Percentiles rank a stretch among this genome's conserved stretches.
phyloP scores from a whole-genome alignment of 2,888 invertebrate genomes.

The Xylophagus ater region DNA sequence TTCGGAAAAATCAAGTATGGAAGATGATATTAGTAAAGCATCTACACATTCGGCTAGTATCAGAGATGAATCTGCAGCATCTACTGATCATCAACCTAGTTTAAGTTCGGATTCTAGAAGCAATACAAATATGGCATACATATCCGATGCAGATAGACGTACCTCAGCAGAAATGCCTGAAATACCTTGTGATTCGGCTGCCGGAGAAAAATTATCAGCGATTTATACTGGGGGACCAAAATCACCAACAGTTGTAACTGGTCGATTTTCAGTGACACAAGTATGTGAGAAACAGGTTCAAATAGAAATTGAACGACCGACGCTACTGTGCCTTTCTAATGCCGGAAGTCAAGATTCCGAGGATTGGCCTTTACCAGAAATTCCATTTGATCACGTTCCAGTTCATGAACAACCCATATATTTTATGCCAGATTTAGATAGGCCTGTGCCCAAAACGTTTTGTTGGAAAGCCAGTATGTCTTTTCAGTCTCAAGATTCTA shows the following conservation, averaged over 20 bases:
- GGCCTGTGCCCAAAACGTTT: slow-evolving; percentile 36
- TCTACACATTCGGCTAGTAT: slow-evolving; percentile 74
- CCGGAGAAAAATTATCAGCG: slow-evolving; percentile 44
- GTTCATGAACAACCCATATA: slow-evolving; percentile 32
- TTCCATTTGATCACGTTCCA: slow-evolving; percentile 44
- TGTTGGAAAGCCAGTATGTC: slow-evolving; percentile 37
- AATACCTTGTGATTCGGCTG: slow-evolving; percentile 62
- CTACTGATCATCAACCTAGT: slow-evolving; percentile 76
- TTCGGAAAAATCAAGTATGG: slow-evolving; percentile 75
- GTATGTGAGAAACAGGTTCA: slow-evolving; percentile 29
- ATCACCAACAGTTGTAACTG: slow-evolving; percentile 36
- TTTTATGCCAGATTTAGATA: slow-evolving; percentile 34
- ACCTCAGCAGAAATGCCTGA: slow-evolving; percentile 79
- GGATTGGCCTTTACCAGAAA: slow-evolving; percentile 64
- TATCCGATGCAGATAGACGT: slow-evolving; percentile 66
- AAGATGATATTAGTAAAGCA: slow-evolving; percentile 77
- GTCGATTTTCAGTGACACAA: slow-evolving; percentile 38
- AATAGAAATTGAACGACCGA: slow-evolving; percentile 29
- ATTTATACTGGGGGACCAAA: slow-evolving; percentile 47
- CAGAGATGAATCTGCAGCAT: slow-evolving; percentile 71
- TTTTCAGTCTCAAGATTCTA: slow-evolving; percentile 53
- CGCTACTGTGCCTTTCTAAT: slow-evolving; percentile 36
- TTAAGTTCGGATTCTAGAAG: slow-evolving; percentile 75
- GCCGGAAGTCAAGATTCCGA: slow-evolving; percentile 63
- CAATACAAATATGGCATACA: slow-evolving; percentile 59